These are phyloP conservation scores for Setophaga kirtlandii DNA, from an alignment of 2,113 vertebrate species.

Conservation along the genomic window DNA sequence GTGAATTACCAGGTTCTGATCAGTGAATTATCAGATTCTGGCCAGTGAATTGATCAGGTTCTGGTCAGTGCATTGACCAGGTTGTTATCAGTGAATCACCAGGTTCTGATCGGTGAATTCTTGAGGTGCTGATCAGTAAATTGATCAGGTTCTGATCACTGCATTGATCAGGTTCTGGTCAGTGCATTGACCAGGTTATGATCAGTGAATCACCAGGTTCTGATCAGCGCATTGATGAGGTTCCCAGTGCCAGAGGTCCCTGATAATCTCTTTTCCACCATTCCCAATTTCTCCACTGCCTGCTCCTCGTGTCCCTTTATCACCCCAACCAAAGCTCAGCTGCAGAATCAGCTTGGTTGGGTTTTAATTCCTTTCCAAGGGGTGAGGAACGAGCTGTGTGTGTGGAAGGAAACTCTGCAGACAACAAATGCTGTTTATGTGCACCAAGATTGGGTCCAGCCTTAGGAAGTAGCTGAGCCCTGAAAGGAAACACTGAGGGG, in stretches of 20 bases:
- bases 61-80: too few relatives aligned
- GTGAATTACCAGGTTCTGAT: too few relatives aligned
- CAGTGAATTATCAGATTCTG: too few relatives aligned
- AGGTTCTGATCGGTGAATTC: too few relatives aligned
- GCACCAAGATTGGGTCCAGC: not conserved
- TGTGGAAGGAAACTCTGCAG: not conserved
- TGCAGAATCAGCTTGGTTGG: not conserved
- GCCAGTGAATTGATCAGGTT: too few relatives aligned
- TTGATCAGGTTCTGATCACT: too few relatives aligned
- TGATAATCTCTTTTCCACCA: not conserved
- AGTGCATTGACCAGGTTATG: too few relatives aligned
- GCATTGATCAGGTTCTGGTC: too few relatives aligned
- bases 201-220: too few relatives aligned
- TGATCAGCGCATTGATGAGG: too few relatives aligned
- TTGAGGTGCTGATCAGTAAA: too few relatives aligned
- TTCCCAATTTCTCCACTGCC: rapidly evolving
- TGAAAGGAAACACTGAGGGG: not conserved
- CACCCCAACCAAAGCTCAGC: not conserved
- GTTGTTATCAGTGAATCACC: too few relatives aligned
- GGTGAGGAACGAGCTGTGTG: not conserved
- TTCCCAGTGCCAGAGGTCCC: not conserved
- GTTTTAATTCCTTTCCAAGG: not conserved
- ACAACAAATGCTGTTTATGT: not conserved
- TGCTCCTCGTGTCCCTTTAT: rapidly evolving
- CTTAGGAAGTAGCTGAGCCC: not conserved